phyloP scores from a whole-genome alignment of 2,797 vertebrate species.

The Scolopax bukidnonensis region DNA sequence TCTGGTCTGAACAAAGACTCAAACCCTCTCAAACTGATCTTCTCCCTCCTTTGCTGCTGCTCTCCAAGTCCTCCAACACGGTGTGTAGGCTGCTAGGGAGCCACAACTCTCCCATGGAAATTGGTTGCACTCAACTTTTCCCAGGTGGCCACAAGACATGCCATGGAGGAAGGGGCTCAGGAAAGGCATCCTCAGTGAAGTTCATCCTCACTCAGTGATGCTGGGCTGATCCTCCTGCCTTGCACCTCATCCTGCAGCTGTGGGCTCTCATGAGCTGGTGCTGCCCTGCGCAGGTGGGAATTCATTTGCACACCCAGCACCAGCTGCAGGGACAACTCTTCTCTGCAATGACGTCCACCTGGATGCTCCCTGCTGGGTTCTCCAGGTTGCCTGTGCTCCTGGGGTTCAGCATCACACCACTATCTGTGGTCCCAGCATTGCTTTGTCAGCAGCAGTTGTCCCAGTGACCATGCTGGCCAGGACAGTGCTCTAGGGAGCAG shows the following conservation, averaged over 20 bases:
- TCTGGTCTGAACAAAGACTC: not conserved
- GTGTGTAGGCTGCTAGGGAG: not conserved
- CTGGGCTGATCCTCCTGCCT: not conserved
- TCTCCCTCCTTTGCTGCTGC: not conserved
- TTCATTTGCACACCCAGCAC: not conserved
- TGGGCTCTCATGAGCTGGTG: not conserved
- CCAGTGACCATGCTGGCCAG: not conserved
- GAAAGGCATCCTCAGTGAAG: not conserved
- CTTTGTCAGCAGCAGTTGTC: not conserved
- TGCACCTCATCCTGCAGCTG: rapidly evolving
- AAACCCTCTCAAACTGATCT: not conserved
- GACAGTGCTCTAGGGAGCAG: not conserved
- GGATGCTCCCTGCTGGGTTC: not conserved
- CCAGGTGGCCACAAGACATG: not conserved
- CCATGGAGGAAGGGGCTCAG: not conserved
- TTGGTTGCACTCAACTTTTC: not conserved
- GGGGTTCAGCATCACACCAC: not conserved
- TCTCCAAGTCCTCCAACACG: not conserved
- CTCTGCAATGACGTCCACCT: not conserved
- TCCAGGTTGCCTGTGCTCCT: rapidly evolving
- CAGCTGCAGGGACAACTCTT: not conserved
- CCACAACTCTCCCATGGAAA: not conserved
- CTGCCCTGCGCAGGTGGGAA: not conserved
- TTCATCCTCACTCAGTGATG: not conserved
- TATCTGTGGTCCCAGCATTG: not conserved